Conservation (phyloP, 2,113 vertebrate genomes). For the Peromyscus leucopus region DNA sequence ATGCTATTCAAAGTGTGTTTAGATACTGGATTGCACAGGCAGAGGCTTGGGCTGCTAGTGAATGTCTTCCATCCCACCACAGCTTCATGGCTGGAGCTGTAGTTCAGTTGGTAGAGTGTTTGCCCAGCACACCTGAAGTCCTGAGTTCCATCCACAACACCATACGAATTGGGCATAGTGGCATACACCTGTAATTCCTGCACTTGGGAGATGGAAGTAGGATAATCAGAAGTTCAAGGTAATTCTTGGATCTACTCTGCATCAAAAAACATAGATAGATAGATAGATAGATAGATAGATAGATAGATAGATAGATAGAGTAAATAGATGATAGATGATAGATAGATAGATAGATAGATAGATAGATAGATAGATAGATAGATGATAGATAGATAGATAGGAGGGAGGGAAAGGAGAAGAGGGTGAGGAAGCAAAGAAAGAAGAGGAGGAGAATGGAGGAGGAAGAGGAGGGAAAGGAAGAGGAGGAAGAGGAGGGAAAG, state of each 20-base stretch:
- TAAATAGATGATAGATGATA: neutral
- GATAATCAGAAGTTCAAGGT: neutral
- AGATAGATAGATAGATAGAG: neutral
- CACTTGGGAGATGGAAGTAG: neutral
- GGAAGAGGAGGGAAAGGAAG: too few relatives aligned
- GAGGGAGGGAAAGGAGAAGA: neutral
- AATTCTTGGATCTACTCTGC: neutral
- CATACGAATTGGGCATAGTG: too few relatives aligned
- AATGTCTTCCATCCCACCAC: neutral
- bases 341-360: neutral
- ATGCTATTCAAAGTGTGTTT: neutral
- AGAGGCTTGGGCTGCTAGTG: neutral
- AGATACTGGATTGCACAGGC: neutral
- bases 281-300: neutral
- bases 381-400: neutral
- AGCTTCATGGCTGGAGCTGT: neutral
- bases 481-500: neutral
- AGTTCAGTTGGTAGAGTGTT: neutral
- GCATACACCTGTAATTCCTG: too few relatives aligned
- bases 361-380: neutral
- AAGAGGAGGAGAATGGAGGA: accelerated
- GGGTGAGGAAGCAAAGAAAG: neutral
- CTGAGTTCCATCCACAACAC: neutral
- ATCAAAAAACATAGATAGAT: neutral
- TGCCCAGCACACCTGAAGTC: neutral